A percentile compares a stretch with the other conserved stretches of the same genome.
Conservation (phyloP, 2,113 vertebrate species). For the Aphyosemion australe region DNA sequence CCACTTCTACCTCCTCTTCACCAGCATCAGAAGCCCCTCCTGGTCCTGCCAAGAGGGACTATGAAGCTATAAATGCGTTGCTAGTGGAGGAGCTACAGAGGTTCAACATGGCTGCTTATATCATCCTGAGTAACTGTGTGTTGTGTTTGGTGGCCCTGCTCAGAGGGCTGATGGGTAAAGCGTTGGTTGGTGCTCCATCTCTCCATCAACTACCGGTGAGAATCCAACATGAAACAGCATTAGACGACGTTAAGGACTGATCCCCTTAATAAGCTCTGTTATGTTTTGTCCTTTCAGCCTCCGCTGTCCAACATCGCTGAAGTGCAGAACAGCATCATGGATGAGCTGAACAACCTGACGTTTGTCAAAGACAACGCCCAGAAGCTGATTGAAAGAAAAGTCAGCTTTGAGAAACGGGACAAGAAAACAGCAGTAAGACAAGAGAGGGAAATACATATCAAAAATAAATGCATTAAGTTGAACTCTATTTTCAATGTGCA, state of each 20-base stretch:
- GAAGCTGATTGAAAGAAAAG: conserved; percentile 89
- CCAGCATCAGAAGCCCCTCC: conserved; percentile 74
- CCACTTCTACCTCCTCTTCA: conserved; percentile 46
- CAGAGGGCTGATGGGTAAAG: conserved; percentile 72
- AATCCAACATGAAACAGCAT: background rate
- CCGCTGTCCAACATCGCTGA: conserved; percentile 85
- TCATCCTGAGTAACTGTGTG: conserved; percentile 85
- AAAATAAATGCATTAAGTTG: background rate
- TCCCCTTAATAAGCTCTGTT: background rate
- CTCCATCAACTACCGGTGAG: conserved; percentile 82
- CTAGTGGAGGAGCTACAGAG: conserved; percentile 90
- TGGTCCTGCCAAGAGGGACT: conserved; percentile 86
- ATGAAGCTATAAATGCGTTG: conserved; percentile 92
- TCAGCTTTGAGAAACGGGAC: conserved; percentile 90
- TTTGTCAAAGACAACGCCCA: conserved; percentile 93
- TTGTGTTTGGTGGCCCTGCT: conserved; percentile 82
- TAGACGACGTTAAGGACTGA: too few relatives aligned
- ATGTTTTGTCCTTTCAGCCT: conserved; percentile 71
- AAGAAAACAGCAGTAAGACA: conserved; percentile 85
- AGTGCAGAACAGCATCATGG: conserved; percentile 89
- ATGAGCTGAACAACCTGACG: conserved; percentile 86
- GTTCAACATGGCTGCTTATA: conserved; percentile 86
- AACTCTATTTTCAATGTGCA: background rate
- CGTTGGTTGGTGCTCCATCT: conserved; percentile 65
- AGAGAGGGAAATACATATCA: background rate